Evolutionary conservation across 1,140 invertebrate species (phyloP), one percentile per base, ranked within the genome.

Genomic region (Potamilus streckersoni): DNA sequence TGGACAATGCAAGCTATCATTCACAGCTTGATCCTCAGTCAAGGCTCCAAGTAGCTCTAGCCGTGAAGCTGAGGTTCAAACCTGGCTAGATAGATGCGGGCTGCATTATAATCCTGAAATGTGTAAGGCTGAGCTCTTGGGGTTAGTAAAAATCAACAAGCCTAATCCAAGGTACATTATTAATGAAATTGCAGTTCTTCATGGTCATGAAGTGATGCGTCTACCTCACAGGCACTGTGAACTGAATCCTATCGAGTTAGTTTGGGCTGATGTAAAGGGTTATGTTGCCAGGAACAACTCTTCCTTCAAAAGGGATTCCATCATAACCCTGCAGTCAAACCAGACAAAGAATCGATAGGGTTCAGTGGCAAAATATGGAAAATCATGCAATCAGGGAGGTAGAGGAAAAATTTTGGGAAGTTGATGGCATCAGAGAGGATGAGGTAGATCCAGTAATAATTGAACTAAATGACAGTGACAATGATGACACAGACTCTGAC

Each of bases 251-350:
- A 62, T 71, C 11, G 69, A 61, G 17, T 27, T 71, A 38, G 63
- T 71, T 27, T 71, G 69, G 69, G 20, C 27, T 49, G 59, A 71
- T 27, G 8, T 71, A n/a, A 71, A 71, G 60, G 8, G 17, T 2
- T 49, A 49, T 11, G 69, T 62, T 49, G 12, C 59, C 12, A 14
- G 55, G 6, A 27, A 49, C 15, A 71, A 71, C 63, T 8, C 23
- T 14, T 62, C 69, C 13, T 71, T 71, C 15, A 63, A 27, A 20
- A 38, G 11, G 14, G 31, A 15, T 38, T 5, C 16, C 56, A 55
- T 67, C 38, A 2, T 49, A 20, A 27, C 38, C 13, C 20, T 67
- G 20, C 56, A 67, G 19, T 1, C 31, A 67, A 1, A 38, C 65
- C 14, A 67, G 38, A 13, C 11, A 38, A 20, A 15, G 13, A 12